These are phyloP conservation scores for Betta splendens DNA, from an alignment of 2,797 vertebrate genomes.

Conservation along the genomic window DNA sequence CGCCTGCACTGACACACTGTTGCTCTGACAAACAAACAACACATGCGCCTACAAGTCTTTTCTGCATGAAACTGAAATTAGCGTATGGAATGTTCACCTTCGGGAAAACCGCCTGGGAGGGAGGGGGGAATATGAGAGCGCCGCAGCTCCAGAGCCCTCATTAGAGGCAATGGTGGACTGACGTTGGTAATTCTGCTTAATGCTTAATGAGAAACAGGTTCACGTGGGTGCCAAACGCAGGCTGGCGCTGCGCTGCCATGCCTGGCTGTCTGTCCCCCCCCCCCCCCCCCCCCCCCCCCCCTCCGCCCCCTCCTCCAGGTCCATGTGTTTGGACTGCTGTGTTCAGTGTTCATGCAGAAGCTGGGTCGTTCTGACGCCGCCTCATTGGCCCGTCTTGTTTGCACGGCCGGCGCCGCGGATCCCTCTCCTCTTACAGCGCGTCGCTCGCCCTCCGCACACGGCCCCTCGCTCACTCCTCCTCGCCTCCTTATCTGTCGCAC, in stretches of 20 bases:
- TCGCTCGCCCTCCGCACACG: conserved; percentile 39
- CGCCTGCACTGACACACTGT: conserved; percentile 12
- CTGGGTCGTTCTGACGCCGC: conserved; percentile 8
- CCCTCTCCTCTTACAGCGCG: conserved; percentile 60
- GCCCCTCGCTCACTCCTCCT: conserved; percentile 59
- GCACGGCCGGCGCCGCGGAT: conserved; percentile 44
- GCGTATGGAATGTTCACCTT: conserved; percentile 72
- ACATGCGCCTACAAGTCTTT: conserved; percentile 63
- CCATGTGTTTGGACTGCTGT: conserved; percentile 7
- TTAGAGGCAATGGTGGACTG: conserved; percentile 55
- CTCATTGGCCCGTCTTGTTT: conserved; percentile 58
- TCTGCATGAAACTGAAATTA: conserved; percentile 55
- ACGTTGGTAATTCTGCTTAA: conserved; percentile 62
- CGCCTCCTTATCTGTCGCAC: conserved; percentile 59
- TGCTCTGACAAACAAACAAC: conserved; percentile 67
- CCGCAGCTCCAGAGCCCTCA: conserved; percentile 60
- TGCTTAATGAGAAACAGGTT: conserved; percentile 78
- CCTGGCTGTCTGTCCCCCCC: conserved; percentile 23
- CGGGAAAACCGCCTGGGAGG: conserved; percentile 41
- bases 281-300: conserved; percentile 2
- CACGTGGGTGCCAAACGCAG: conserved; percentile 52
- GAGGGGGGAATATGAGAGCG: conserved; percentile 49
- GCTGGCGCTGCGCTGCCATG: conserved; percentile 41
- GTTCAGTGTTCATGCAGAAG: not conserved
- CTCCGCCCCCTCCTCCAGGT: not conserved